Evolutionary conservation across 2,888 invertebrate genomes (phyloP).

Genomic region (Lamproptera curius): DNA sequence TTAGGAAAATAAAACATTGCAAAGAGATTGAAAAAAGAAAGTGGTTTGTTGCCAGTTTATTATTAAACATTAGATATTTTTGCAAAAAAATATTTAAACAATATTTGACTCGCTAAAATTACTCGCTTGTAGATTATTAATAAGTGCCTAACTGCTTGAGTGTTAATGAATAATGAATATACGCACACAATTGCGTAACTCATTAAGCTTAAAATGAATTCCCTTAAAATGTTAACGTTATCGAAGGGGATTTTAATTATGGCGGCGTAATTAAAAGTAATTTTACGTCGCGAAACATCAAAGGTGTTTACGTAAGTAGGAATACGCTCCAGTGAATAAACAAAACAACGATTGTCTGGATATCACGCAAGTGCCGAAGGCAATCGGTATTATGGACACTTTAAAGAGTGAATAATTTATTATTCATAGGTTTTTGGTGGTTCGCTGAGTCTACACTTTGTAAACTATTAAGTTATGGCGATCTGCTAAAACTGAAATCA

Average conservation of each 20-base stretch:
- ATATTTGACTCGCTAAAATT: no score
- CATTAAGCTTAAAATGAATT: constrained; percentile 15
- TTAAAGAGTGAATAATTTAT: not conserved
- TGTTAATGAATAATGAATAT: constrained; percentile 11
- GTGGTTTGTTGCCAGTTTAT: no score
- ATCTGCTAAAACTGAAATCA: no score
- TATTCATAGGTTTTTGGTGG: no score
- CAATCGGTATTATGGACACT: not conserved
- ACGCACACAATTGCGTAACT: constrained; percentile 1
- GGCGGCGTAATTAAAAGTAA: constrained; percentile 7
- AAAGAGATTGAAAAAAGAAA: no score
- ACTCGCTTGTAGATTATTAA: no score
- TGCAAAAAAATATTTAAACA: no score
- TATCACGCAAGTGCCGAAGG: not conserved
- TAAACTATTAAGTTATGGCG: no score
- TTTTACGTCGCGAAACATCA: constrained; percentile 6
- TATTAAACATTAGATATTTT: no score
- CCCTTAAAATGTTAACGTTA: constrained; percentile 9
- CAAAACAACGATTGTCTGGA: not conserved
- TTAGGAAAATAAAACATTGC: no score
- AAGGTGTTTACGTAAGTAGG: constrained; percentile 1
- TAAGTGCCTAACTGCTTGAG: no score
- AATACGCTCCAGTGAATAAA: not conserved
- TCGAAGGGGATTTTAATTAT: constrained; percentile 15
- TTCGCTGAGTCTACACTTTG: no score